A percentile compares a stretch with the other conserved stretches of the same genome.
These are phyloP conservation scores for Apeira syringaria DNA, from an alignment of 2,888 invertebrate genomes.

Conservation along the genomic window DNA sequence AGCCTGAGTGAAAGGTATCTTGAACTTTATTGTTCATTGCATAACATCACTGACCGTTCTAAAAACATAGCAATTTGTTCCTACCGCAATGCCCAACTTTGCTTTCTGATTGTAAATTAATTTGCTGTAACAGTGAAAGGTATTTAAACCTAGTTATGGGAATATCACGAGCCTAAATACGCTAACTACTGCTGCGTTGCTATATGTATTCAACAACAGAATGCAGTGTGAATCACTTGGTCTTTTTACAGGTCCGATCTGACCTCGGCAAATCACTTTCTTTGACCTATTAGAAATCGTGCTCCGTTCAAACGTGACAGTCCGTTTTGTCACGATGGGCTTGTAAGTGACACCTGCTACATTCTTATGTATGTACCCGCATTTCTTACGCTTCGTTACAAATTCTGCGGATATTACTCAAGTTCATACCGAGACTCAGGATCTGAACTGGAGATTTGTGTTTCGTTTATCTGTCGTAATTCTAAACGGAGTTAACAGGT, in stretches of 20 bases:
- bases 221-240: conserved; percentile 50
- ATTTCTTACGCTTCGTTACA: background rate
- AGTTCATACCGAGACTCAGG: background rate
- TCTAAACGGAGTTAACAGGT: too few species aligned
- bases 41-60: conserved; percentile 52
- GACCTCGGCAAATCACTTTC: conserved; percentile 59
- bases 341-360: conserved; percentile 12
- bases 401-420: background rate
- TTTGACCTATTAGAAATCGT: conserved; percentile 67
- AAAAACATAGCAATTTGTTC: conserved; percentile 45
- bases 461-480: background rate
- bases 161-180: conserved; percentile 19
- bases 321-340: conserved; percentile 41
- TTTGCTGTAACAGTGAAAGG: conserved; percentile 63
- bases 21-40: conserved; percentile 58
- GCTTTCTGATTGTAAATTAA: conserved; percentile 58
- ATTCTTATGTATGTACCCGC: background rate
- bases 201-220: conserved; percentile 36
- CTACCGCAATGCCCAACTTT: conserved; percentile 42
- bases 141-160: conserved; percentile 23
- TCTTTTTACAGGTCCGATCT: conserved; percentile 39
- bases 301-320: conserved; percentile 47
- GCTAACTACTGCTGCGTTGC: conserved; percentile 7
- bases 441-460: background rate
- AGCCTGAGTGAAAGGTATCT: conserved; percentile 54